phyloP scores from a whole-genome alignment of 2,113 vertebrate species.

The Poicephalus meyeri region DNA sequence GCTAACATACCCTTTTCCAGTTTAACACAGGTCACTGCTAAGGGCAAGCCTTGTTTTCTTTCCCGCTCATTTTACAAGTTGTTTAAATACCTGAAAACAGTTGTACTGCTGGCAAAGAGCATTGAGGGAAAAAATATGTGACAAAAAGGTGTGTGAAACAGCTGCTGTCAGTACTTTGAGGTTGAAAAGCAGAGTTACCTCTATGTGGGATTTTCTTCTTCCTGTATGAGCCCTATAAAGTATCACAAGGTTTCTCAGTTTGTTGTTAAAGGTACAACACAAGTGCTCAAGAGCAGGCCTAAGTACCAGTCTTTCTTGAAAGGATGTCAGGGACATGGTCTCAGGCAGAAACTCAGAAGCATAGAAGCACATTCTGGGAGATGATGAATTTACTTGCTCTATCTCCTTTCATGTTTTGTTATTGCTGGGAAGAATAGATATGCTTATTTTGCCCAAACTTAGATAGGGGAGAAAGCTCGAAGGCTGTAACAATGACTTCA shows the following conservation, averaged over 20 bases:
- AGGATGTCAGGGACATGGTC: background rate
- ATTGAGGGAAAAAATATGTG: background rate
- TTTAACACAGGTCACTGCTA: background rate
- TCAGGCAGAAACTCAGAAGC: background rate
- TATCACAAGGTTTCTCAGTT: background rate
- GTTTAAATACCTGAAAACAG: background rate
- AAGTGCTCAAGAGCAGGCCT: background rate
- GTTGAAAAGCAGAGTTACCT: background rate
- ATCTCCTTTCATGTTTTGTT: background rate
- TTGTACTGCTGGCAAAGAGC: background rate
- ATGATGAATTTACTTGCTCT: background rate
- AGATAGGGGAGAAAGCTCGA: background rate
- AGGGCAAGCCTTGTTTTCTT: background rate
- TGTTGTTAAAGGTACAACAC: background rate
- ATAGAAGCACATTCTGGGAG: background rate
- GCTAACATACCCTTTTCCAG: background rate
- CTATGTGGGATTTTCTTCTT: background rate
- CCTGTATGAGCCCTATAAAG: background rate
- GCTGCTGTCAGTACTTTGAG: background rate
- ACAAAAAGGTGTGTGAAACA: background rate
- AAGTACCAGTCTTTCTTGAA: background rate
- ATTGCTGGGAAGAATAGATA: background rate
- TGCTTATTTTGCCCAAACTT: background rate
- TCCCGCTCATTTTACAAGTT: background rate
- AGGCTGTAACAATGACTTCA: fast-evolving